These are phyloP conservation scores for Cephalopterus ornatus DNA, from an alignment of 2,113 vertebrate genomes.

Conservation along the genomic window DNA sequence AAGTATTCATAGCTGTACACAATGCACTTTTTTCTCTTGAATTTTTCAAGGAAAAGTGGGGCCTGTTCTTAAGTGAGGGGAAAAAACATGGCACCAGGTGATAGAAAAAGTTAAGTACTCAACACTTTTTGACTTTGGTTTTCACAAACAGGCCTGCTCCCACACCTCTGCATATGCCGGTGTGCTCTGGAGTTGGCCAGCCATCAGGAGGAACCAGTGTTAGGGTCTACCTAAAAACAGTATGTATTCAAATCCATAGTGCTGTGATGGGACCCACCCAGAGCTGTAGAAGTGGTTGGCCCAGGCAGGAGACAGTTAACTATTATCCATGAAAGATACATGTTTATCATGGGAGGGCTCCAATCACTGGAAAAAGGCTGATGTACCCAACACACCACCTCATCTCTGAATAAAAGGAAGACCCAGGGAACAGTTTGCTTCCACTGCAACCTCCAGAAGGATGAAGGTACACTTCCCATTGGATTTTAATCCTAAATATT, in stretches of 20 bases:
- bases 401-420: not conserved
- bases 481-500: not conserved
- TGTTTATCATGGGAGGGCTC: not conserved
- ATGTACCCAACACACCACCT: not conserved
- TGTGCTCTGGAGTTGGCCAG: not conserved
- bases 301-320: not conserved
- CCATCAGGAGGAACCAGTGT: not conserved
- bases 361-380: not conserved
- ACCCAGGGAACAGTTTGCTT: not conserved
- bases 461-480: not conserved
- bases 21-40: not conserved
- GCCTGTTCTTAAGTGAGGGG: not conserved
- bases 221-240: not conserved
- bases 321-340: not conserved
- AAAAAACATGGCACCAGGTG: not conserved
- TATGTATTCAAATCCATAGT: not conserved
- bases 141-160: not conserved
- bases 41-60: not conserved
- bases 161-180: not conserved
- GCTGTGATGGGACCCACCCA: not conserved
- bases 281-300: not conserved
- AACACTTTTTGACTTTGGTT: not conserved
- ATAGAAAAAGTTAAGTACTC: not conserved
- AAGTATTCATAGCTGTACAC: not conserved
- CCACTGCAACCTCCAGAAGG: not conserved